These are phyloP conservation scores for Latrodectus hesperus DNA, from an alignment of 2,888 invertebrate species.

Conservation along the genomic window DNA sequence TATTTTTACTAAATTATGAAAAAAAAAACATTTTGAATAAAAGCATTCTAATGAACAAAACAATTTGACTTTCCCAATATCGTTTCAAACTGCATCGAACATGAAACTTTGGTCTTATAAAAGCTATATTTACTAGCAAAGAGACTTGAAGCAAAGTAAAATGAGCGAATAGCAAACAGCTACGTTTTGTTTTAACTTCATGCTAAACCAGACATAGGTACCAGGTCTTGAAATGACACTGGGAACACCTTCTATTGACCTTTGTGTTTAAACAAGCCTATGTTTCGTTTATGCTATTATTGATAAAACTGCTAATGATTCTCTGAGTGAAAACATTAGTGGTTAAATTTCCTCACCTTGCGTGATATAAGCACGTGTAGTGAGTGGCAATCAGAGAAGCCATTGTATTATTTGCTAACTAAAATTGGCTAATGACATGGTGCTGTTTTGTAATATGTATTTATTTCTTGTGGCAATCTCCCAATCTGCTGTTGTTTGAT, in stretches of 20 bases:
- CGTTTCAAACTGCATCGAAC: no score
- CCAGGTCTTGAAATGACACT: not conserved
- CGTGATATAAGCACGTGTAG: conserved; percentile 19
- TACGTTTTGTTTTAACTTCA: no score
- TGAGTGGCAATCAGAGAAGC: not conserved
- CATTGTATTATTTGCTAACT: conserved; percentile 48
- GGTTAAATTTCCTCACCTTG: conserved; percentile 19
- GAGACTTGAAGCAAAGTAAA: no score
- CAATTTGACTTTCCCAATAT: no score
- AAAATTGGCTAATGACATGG: conserved; percentile 37
- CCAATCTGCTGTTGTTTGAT: conserved; percentile 3
- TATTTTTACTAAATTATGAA: no score
- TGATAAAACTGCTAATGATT: conserved; percentile 36
- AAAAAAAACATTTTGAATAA: no score
- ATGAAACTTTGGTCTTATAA: no score
- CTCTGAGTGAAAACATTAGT: conserved; percentile 43
- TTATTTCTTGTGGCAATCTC: conserved; percentile 12
- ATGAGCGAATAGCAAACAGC: no score
- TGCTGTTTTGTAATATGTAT: conserved; percentile 16
- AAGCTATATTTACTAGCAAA: no score
- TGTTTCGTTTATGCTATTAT: conserved; percentile 24
- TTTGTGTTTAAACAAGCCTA: conserved; percentile 19
- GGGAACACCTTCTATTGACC: conserved; percentile 22
- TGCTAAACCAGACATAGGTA: not conserved
- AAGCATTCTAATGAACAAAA: no score